Percentiles rank a stretch among this genome's conserved stretches.
Conservation (phyloP, 2,797 vertebrate species). For the Hyperoplus lanceolatus region DNA sequence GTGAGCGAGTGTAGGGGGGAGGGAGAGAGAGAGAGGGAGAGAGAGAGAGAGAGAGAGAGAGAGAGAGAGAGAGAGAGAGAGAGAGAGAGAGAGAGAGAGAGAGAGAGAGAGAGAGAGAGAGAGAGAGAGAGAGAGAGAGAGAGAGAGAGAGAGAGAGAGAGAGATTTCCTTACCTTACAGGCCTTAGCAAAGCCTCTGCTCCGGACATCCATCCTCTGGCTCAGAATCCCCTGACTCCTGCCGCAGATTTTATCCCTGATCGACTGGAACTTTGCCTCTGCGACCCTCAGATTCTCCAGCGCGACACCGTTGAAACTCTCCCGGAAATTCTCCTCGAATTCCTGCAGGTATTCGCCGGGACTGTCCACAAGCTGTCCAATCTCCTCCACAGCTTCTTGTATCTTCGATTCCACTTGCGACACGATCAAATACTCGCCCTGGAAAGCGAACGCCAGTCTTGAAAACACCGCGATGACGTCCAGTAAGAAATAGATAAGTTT, state of each 20-base stretch:
- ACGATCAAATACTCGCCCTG: slow-evolving; percentile 94
- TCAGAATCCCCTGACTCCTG: slow-evolving; percentile 92
- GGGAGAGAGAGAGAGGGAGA: too few relatives aligned
- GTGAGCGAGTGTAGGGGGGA: too few relatives aligned
- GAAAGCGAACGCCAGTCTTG: slow-evolving; percentile 93
- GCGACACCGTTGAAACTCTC: slow-evolving; percentile 96
- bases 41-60: too few relatives aligned
- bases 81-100: too few relatives aligned
- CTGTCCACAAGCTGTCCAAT: slow-evolving; percentile 92
- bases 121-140: too few relatives aligned
- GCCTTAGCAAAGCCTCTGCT: slow-evolving; percentile 92
- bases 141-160: too few relatives aligned
- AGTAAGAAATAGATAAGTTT: slow-evolving; percentile 98
- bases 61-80: too few relatives aligned
- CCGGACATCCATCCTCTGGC: slow-evolving; percentile 91
- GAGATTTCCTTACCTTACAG: slow-evolving; percentile 77
- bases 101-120: too few relatives aligned
- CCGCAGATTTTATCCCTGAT: slow-evolving; percentile 98
- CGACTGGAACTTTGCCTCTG: slow-evolving; percentile 97
- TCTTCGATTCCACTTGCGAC: slow-evolving; percentile 92
- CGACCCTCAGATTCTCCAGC: slow-evolving; percentile 95
- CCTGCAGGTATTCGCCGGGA: slow-evolving; percentile 95
- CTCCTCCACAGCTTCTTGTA: slow-evolving; percentile 95
- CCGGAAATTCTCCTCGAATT: slow-evolving; percentile 96
- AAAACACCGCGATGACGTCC: slow-evolving; percentile 94